Conservation (phyloP, 2,888 invertebrate genomes). For the Hydropsyche betteni region DNA sequence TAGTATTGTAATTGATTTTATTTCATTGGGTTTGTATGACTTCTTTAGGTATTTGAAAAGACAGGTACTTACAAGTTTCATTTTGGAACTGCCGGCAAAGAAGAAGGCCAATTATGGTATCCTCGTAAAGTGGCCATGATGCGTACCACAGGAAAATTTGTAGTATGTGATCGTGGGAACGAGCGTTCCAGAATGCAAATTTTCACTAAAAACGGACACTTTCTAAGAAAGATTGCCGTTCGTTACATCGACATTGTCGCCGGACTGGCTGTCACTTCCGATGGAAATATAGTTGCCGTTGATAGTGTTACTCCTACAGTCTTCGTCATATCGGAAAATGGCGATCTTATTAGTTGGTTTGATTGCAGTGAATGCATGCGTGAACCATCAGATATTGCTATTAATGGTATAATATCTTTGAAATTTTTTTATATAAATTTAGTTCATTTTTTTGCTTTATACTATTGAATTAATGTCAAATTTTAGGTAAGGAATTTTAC, state of each 20-base stretch:
- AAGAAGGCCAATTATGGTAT: conserved; percentile 97
- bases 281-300: conserved; percentile 94
- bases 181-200: conserved; percentile 98
- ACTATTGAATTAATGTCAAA: not conserved
- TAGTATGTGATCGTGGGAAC: conserved; percentile 97
- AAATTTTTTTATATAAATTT: conserved; percentile 51
- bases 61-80: conserved; percentile 92
- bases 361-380: conserved; percentile 98
- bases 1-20: not conserved
- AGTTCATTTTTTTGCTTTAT: not conserved
- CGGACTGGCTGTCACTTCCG: conserved; percentile 90
- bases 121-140: conserved; percentile 95
- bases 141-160: conserved; percentile 86
- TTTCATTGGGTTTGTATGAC: too few species aligned
- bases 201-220: conserved; percentile 94
- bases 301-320: conserved; percentile 98
- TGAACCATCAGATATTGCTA: conserved; percentile 96
- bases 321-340: conserved; percentile 91
- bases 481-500: conserved; percentile 87
- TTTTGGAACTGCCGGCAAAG: conserved; percentile 94
- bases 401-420: conserved; percentile 80
- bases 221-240: conserved; percentile 91
- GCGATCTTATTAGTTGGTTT: conserved; percentile 94
- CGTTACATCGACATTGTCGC: conserved; percentile 92
- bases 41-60: conserved; percentile 96